A percentile compares a stretch with the other conserved stretches of the same genome.
phyloP scores from a whole-genome alignment of 2,888 invertebrate genomes.

The Cancer borealis region DNA sequence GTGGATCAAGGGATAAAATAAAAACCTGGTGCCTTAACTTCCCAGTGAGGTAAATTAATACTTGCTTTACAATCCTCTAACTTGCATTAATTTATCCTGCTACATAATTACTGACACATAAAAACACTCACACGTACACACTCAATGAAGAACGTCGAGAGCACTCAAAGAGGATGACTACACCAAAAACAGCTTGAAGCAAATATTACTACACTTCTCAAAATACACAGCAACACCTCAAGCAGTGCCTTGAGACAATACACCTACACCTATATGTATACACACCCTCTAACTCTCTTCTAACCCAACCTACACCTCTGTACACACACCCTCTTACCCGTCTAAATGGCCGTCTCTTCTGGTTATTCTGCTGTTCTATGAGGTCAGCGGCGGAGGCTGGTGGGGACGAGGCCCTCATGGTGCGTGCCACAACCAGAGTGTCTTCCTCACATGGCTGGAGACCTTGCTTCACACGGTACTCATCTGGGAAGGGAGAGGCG shows the following conservation, averaged over 20 bases:
- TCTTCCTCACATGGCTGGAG: conserved; percentile 90
- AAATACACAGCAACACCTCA: too few relatives aligned
- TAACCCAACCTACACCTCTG: too few relatives aligned
- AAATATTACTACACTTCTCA: neutral
- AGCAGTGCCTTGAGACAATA: neutral
- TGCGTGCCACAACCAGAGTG: conserved; percentile 94
- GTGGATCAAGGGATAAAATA: too few relatives aligned
- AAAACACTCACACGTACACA: neutral
- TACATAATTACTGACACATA: neutral
- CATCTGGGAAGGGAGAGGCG: conserved; percentile 54
- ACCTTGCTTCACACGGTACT: conserved; percentile 60
- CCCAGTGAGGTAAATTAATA: too few relatives aligned
- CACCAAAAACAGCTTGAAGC: too few relatives aligned
- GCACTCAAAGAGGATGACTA: too few relatives aligned
- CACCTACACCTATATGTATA: too few relatives aligned
- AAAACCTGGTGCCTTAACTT: too few relatives aligned
- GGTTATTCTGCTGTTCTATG: conserved; percentile 82
- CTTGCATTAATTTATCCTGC: too few relatives aligned
- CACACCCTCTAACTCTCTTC: too few relatives aligned
- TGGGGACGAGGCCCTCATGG: conserved; percentile 96
- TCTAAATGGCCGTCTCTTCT: conserved; percentile 73
- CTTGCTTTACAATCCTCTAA: too few relatives aligned
- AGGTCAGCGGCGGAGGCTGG: conserved; percentile 95
- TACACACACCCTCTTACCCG: conserved; percentile 54
- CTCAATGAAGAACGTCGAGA: neutral